Evolutionary conservation across 2,888 invertebrate genomes (phyloP).

Genomic region (Acronicta alni): DNA sequence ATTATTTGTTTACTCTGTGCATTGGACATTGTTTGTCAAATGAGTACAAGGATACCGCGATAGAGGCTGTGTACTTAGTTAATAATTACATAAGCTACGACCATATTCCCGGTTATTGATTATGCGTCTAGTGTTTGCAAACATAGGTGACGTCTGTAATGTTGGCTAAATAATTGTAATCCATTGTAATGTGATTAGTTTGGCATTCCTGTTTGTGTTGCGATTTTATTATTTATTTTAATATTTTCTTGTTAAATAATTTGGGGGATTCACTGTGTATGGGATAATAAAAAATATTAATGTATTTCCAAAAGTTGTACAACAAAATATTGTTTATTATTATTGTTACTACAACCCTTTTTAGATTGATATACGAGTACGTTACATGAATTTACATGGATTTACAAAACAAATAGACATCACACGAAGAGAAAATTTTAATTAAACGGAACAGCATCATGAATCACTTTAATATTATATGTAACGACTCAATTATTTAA

Average conservation of each 20-base stretch:
- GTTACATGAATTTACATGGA: too few relatives aligned
- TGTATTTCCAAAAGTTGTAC: too few relatives aligned
- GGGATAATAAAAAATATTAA: too few relatives aligned
- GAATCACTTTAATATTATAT: constrained; percentile 61
- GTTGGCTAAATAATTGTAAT: constrained; percentile 55
- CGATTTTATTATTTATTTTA: too few relatives aligned
- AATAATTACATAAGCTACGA: constrained; percentile 84
- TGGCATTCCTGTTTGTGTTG: neutral
- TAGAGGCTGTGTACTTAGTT: constrained; percentile 82
- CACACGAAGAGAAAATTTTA: constrained; percentile 58
- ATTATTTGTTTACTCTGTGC: constrained; percentile 83
- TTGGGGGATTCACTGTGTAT: too few relatives aligned
- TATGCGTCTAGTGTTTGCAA: constrained; percentile 71
- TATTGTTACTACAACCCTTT: too few relatives aligned
- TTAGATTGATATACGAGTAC: neutral
- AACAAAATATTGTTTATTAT: too few relatives aligned
- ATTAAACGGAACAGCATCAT: constrained; percentile 62
- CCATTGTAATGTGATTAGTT: constrained; percentile 24
- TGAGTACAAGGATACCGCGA: constrained; percentile 84
- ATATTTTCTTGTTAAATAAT: too few relatives aligned
- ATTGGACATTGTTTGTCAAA: constrained; percentile 80
- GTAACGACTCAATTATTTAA: constrained; percentile 66
- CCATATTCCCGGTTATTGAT: constrained; percentile 75
- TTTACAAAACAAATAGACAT: constrained; percentile 33
- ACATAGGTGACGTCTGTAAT: constrained; percentile 50